Evolutionary conservation across 2,888 invertebrate species (phyloP).

Genomic region (Ceraclea dissimilis): DNA sequence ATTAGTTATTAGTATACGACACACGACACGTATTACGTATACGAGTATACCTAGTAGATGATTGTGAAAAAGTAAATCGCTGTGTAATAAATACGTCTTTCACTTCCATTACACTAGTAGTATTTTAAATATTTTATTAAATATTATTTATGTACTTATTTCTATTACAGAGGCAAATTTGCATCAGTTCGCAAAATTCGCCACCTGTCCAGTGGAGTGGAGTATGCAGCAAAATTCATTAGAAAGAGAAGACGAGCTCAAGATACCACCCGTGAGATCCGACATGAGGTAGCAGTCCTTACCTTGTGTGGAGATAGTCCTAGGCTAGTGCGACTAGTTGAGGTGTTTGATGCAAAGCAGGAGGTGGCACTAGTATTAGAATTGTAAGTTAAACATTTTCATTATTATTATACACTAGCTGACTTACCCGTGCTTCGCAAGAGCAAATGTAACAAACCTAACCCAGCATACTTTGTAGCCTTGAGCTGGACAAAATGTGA

Average conservation of each 20-base stretch:
- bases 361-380: constrained; percentile 75
- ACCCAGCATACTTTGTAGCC: no score
- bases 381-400: constrained; percentile 53
- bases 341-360: constrained; percentile 42
- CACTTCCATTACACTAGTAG: not conserved
- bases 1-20: no score
- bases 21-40: no score
- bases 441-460: no score
- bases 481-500: no score
- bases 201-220: constrained; percentile 76
- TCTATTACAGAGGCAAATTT: constrained; percentile 86
- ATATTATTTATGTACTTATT: not conserved
- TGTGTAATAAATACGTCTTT: no score
- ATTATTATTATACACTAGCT: constrained; percentile 5
- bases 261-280: constrained; percentile 79
- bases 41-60: no score
- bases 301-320: constrained; percentile 76
- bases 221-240: constrained; percentile 95
- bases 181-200: constrained; percentile 89
- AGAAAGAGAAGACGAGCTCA: constrained; percentile 83
- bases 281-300: constrained; percentile 90
- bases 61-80: no score
- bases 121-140: not conserved
- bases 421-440: no score
- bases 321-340: constrained; percentile 83